Percentiles rank a stretch among this genome's conserved stretches.
These are phyloP conservation scores for Aleadryas rufinucha DNA, from an alignment of 2,113 vertebrate genomes.

Conservation along the genomic window DNA sequence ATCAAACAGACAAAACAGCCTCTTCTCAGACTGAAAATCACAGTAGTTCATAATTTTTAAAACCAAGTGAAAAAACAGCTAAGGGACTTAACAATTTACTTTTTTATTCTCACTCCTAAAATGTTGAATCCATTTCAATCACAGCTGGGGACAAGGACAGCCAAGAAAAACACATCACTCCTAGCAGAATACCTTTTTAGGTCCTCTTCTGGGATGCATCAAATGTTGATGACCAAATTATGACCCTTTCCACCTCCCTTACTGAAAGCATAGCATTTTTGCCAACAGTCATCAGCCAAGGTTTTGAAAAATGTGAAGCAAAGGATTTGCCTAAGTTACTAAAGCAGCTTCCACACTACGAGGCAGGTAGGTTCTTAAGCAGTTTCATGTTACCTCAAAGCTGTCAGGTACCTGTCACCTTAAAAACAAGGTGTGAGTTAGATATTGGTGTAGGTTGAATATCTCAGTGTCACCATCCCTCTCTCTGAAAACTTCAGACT, in stretches of 20 bases:
- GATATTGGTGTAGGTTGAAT: neutral
- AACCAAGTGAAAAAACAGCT: neutral
- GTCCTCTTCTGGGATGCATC: slow-evolving; percentile 36
- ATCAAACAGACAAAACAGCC: neutral
- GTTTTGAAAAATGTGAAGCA: neutral
- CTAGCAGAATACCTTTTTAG: slow-evolving; percentile 12
- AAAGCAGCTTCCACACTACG: neutral
- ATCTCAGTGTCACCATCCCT: neutral
- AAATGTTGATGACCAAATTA: slow-evolving; percentile 45
- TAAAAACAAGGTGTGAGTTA: neutral
- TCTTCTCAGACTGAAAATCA: neutral
- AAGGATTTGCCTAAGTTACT: neutral
- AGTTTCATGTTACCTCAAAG: neutral
- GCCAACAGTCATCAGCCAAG: neutral
- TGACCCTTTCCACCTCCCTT: slow-evolving; percentile 44
- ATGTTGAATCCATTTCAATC: slow-evolving; percentile 22
- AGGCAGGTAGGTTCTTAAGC: neutral
- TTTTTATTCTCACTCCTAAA: slow-evolving; percentile 21
- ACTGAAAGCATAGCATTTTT: neutral
- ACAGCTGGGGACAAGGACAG: slow-evolving; percentile 19
- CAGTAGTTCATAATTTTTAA: neutral
- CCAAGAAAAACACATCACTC: slow-evolving; percentile 45
- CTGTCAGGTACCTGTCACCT: neutral
- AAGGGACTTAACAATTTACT: neutral
- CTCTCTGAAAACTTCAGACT: neutral